These are phyloP conservation scores for Notodonta dromedarius DNA, from an alignment of 2,888 invertebrate species.

Conservation along the genomic window DNA sequence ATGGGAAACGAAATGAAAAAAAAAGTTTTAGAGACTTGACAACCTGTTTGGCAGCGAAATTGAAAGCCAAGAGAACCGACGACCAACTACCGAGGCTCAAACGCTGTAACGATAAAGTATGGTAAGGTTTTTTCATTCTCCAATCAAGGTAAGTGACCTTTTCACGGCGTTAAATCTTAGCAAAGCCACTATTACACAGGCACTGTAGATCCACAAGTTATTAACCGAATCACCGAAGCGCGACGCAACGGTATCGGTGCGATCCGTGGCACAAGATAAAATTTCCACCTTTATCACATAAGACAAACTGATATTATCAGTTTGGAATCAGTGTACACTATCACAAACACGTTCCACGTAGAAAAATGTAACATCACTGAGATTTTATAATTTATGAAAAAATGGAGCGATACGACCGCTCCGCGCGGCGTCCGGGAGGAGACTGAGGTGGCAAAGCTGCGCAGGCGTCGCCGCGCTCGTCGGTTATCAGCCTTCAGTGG, in stretches of 20 bases:
- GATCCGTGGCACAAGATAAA: constrained; percentile 51
- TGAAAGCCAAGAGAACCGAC: constrained; percentile 39
- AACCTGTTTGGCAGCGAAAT: constrained; percentile 47
- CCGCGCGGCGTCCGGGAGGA: constrained; percentile 54
- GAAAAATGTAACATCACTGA: constrained; percentile 55
- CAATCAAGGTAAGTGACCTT: constrained; percentile 80
- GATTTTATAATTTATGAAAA: constrained; percentile 29
- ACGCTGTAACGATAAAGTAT: constrained; percentile 23
- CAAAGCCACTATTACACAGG: constrained; percentile 68
- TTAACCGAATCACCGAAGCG: constrained; percentile 78
- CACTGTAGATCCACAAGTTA: constrained; percentile 76
- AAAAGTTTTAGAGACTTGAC: constrained; percentile 27
- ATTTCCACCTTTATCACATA: constrained; percentile 48
- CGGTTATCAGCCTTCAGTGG: constrained; percentile 78
- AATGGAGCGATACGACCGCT: constrained; percentile 52
- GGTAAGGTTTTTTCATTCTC: constrained; percentile 44
- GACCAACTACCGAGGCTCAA: constrained; percentile 20
- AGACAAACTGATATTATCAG: constrained; percentile 52
- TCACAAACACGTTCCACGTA: constrained; percentile 45
- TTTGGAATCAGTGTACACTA: constrained; percentile 43
- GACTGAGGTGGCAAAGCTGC: constrained; percentile 73
- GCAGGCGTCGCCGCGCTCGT: constrained; percentile 68
- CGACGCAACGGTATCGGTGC: constrained; percentile 73
- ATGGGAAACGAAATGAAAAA: constrained; percentile 21
- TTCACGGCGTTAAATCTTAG: constrained; percentile 76